Conservation (phyloP, 2,888 invertebrate genomes). For the Galeruca laticollis region DNA sequence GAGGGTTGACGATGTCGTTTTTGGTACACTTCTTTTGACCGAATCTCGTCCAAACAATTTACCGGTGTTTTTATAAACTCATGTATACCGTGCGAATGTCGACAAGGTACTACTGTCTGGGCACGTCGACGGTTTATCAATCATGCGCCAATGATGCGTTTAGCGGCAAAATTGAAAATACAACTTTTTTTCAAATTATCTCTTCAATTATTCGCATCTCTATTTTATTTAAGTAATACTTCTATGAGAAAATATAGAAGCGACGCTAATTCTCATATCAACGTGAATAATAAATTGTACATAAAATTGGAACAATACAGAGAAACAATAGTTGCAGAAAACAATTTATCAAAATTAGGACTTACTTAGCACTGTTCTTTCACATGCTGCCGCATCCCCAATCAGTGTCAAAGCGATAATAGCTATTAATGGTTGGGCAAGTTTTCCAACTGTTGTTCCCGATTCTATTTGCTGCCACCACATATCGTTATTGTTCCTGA, state of each 20-base stretch:
- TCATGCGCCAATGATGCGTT: no score
- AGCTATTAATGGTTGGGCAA: constrained; percentile 46
- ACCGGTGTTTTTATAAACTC: no score
- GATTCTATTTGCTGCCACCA: constrained; percentile 7
- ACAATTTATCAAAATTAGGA: constrained; percentile 52
- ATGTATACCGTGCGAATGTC: no score
- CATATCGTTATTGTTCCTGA: constrained; percentile 42
- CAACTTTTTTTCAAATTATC: no score
- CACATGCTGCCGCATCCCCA: constrained; percentile 54
- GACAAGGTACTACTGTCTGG: no score
- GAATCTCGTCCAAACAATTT: no score
- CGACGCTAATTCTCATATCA: not conserved
- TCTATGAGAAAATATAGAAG: not conserved
- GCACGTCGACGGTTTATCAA: no score
- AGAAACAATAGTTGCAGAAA: constrained; percentile 12
- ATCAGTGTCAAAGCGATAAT: constrained; percentile 48
- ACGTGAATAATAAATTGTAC: not conserved
- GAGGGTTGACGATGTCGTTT: no score
- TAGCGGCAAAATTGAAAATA: no score
- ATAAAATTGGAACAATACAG: constrained; percentile 8
- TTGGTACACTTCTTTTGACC: no score
- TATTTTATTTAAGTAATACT: no score
- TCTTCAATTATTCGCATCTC: no score
- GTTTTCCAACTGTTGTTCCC: constrained; percentile 31
- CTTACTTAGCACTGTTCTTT: constrained; percentile 61